These are phyloP conservation scores for Epirrita christyi DNA, from an alignment of 2,888 invertebrate genomes.

Conservation along the genomic window DNA sequence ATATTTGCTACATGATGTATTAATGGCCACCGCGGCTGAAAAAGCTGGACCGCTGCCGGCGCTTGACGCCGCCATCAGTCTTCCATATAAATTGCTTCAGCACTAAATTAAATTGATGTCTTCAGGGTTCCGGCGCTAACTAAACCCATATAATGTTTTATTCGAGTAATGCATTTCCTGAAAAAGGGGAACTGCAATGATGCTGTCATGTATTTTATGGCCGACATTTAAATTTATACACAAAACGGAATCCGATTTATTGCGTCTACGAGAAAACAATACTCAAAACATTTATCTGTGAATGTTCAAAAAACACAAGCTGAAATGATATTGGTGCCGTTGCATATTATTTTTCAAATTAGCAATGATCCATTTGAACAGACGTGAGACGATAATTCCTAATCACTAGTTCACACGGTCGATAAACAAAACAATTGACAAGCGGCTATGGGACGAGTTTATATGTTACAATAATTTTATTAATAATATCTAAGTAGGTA, in stretches of 20 bases:
- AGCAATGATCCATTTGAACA: neutral
- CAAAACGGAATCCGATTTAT: neutral
- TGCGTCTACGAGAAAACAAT: neutral
- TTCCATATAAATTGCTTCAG: constrained; percentile 36
- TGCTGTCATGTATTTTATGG: neutral
- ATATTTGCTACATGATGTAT: constrained; percentile 48
- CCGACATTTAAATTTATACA: neutral
- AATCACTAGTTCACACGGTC: constrained; percentile 52
- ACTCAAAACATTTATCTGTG: neutral
- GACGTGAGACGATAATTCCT: neutral
- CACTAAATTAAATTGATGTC: constrained; percentile 34
- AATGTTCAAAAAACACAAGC: neutral
- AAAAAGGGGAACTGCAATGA: neutral
- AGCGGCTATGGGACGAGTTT: constrained; percentile 65
- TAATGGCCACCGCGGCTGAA: constrained; percentile 44
- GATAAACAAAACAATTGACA: constrained; percentile 60
- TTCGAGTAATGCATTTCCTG: constrained; percentile 14
- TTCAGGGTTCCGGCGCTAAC: constrained; percentile 5
- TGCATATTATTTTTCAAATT: neutral
- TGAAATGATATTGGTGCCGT: neutral
- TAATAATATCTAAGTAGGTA: constrained; percentile 81
- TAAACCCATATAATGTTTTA: constrained; percentile 16
- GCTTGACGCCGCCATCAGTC: constrained; percentile 44
- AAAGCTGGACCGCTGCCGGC: constrained; percentile 57
- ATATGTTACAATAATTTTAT: constrained; percentile 81